Evolutionary conservation across 2,888 invertebrate species (phyloP), one percentile per base, ranked within the genome.

Genomic region (Ennomos quercinarius): DNA sequence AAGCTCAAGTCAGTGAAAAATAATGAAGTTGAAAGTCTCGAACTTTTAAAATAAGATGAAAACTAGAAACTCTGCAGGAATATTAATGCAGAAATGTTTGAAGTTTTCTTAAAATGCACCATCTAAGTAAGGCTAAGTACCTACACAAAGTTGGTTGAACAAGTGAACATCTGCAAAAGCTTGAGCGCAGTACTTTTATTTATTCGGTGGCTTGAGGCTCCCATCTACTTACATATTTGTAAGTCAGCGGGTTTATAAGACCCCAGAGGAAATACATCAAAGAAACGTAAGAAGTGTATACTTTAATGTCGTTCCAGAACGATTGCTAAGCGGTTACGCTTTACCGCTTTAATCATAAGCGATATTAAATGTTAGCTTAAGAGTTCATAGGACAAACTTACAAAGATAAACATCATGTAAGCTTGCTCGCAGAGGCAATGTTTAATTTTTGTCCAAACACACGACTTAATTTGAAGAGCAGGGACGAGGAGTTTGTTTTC

Each of bases 1-100:
- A 45, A 27, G 40, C 46, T 34, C 10, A 41, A 17, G 39, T 35
- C 17, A 13, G 3, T 36, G 43, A 48, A 58, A 48, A 43, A 52
- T 47, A 52, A 52, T 34, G 47, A 35, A 12, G 48, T 50, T 57
- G 49, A 56, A 51, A 27, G 27, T 27, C 6, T 27, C 27, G 6
- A 6, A 2, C 5, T 27, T 27, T 27, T 50, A 40, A 36, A 40
- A 36, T 11, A 35, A 46, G 13, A 10, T 0, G 27, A 27, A 27
- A 27, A 27, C 27, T 27, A 17, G 17, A 17, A 17, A 17, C 27
- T 6, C 27, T 6, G 27, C 27, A 27, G 27, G 3, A 27, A 4
- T 27, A 27, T 44, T n/a, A 56, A 49, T 57, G 45, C 39, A 17
- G 13, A 49, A 44, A 56, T 35, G 27, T 13, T 39, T 44, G 6